phyloP scores from a whole-genome alignment of 2,888 invertebrate species.

The Liodrosophila aerea region DNA sequence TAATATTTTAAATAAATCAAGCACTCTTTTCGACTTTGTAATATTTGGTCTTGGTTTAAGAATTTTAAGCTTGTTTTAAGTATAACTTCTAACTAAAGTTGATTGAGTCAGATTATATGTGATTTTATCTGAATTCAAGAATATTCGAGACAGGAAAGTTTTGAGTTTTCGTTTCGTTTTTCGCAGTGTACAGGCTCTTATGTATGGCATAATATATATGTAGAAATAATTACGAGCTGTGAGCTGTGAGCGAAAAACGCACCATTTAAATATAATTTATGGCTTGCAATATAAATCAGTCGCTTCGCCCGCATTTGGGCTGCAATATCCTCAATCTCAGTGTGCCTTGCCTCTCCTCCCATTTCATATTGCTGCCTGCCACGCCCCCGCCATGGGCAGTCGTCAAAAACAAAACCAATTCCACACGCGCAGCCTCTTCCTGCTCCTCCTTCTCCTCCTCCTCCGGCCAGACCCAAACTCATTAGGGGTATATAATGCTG shows the following conservation, averaged over 20 bases:
- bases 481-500: slow-evolving; percentile 55
- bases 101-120: no score
- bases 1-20: no score
- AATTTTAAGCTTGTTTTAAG: no score
- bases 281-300: slow-evolving; percentile 64
- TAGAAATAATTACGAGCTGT: slow-evolving; percentile 58
- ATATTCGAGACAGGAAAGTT: no score
- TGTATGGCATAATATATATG: slow-evolving; percentile 27
- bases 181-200: no score
- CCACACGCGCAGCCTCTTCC: slow-evolving; percentile 38
- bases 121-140: no score
- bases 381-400: slow-evolving; percentile 59
- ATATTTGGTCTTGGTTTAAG: no score
- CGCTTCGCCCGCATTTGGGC: slow-evolving; percentile 39
- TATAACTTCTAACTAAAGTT: no score
- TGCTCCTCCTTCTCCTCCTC: background rate
- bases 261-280: slow-evolving; percentile 71
- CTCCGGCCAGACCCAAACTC: slow-evolving; percentile 46
- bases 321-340: slow-evolving; percentile 57
- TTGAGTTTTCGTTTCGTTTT: no score
- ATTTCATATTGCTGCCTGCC: slow-evolving; percentile 16
- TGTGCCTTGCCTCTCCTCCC: slow-evolving; percentile 10
- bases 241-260: slow-evolving; percentile 34
- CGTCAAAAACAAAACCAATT: slow-evolving; percentile 65
- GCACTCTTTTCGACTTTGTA: no score